Base-by-base conservation (phyloP, 2,113 vertebrate genomes). In the Pristiophorus japonicus region DNA sequence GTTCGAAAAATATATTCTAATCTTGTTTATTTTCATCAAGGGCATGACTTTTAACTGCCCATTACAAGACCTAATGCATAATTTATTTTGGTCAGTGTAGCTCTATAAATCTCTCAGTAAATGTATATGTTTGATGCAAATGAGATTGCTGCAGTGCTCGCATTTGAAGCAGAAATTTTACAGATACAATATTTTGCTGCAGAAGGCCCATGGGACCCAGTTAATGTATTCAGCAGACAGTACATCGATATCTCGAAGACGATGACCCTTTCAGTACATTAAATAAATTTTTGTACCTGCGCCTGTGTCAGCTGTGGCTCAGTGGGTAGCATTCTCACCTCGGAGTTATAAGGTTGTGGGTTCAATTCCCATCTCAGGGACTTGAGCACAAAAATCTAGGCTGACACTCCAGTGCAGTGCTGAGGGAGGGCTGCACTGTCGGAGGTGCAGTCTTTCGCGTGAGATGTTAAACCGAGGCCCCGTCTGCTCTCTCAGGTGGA, bases 51-150 rank as follows among this genome's bases (percentile, higher is more conserved):
- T 91, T 91, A 14, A n/a, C 20, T 62, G 34, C 34, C 62, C 14
- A 92, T 18, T 38, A n/a, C 34, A 92, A 62, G n/a, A 22, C 62
- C 34, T 92, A 92, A 92, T 42, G 59, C 6, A 92, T 63, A 20
- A 92, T 92, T 92, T 92, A 92, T 92, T 63, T 92, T 92, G 88
- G 88, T 92, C 88, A 22, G 59, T 38, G 62, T 11, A 63, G n/a
- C 59, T 92, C 38, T 38, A 42, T 65, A 59, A 59, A 38, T 42
- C n/a, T 24, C 59, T 38, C 34, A 10, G 34, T 18, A 42, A 92
- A 92, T 65, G 34, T 38, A 38, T 7, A 63, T 7, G 5, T 65
- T 34, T 92, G 38, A 42, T 92, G 88, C 59, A 91, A 63, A 91
- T 92, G 18, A 65, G 59, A 38, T 92, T 59, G 55, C 18, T 62